Evolutionary conservation across 2,113 vertebrate species (phyloP).

Genomic region (Proteles cristata): DNA sequence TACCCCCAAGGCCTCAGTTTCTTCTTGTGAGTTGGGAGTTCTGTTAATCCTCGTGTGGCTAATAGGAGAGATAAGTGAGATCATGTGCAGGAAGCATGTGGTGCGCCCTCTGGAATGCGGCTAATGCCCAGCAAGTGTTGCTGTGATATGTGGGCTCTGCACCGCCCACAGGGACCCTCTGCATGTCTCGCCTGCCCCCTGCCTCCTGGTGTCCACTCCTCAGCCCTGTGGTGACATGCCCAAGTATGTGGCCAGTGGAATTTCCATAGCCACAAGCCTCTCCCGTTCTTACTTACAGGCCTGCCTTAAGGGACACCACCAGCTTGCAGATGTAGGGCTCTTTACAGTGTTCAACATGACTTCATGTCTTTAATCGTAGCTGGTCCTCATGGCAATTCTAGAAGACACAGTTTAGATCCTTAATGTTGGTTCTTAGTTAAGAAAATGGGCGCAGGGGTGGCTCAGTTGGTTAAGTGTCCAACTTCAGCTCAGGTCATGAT

Average conservation of each 20-base stretch:
- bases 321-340: not conserved
- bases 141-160: no score
- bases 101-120: fast-evolving
- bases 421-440: slow-evolving; percentile 7
- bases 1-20: not conserved
- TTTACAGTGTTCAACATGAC: not conserved
- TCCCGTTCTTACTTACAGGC: not conserved
- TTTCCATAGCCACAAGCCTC: fast-evolving
- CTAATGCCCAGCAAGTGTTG: not conserved
- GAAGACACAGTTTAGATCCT: not conserved
- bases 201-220: not conserved
- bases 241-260: not conserved
- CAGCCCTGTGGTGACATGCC: fast-evolving
- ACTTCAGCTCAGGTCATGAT: no score
- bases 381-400: not conserved
- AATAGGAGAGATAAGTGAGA: not conserved
- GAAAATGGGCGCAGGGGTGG: not conserved
- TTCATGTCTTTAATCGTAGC: slow-evolving; percentile 12
- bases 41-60: not conserved
- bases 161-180: not conserved
- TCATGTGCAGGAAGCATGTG: fast-evolving
- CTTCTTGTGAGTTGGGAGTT: not conserved
- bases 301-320: not conserved
- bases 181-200: fast-evolving
- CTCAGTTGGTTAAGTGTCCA: no score